These are phyloP conservation scores for Halcyon smyrnensis DNA, from an alignment of 2,797 vertebrate species.

Conservation along the genomic window DNA sequence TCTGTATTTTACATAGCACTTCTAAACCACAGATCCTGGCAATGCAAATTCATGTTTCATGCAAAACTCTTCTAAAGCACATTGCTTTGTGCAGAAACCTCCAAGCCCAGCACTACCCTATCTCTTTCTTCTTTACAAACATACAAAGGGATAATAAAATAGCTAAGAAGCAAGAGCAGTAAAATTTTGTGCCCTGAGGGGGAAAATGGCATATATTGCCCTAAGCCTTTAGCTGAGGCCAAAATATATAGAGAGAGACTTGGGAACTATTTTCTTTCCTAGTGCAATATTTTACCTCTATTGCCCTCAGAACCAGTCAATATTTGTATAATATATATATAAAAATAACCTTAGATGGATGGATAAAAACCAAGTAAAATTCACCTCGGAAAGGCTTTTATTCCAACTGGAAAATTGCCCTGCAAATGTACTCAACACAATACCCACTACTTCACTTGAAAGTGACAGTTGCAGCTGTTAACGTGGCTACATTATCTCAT, in stretches of 20 bases:
- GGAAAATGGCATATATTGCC: constrained; percentile 59
- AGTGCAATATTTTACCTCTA: constrained; percentile 66
- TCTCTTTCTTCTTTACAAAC: constrained; percentile 52
- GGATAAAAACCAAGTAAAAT: constrained; percentile 73
- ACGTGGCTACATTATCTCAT: constrained; percentile 78
- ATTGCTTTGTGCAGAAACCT: not conserved
- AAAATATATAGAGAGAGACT: constrained; percentile 52
- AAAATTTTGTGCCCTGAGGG: constrained; percentile 54
- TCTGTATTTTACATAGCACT: not conserved
- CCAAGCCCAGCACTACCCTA: not conserved
- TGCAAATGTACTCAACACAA: constrained; percentile 77
- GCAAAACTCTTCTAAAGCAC: not conserved
- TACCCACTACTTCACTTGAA: constrained; percentile 77
- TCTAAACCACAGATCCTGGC: constrained; percentile 16
- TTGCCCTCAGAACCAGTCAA: constrained; percentile 69
- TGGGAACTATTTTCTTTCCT: constrained; percentile 63
- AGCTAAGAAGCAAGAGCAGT: constrained; percentile 57
- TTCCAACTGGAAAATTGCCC: constrained; percentile 78
- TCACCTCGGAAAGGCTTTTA: constrained; percentile 73
- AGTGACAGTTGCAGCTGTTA: constrained; percentile 80
- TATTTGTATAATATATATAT: constrained; percentile 77
- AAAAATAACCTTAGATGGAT: constrained; percentile 73
- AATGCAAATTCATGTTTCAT: not conserved
- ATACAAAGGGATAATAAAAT: constrained; percentile 69
- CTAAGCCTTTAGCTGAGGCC: constrained; percentile 44